These are phyloP conservation scores for Oxyura jamaicensis DNA, from an alignment of 2,113 vertebrate species.

Conservation along the genomic window DNA sequence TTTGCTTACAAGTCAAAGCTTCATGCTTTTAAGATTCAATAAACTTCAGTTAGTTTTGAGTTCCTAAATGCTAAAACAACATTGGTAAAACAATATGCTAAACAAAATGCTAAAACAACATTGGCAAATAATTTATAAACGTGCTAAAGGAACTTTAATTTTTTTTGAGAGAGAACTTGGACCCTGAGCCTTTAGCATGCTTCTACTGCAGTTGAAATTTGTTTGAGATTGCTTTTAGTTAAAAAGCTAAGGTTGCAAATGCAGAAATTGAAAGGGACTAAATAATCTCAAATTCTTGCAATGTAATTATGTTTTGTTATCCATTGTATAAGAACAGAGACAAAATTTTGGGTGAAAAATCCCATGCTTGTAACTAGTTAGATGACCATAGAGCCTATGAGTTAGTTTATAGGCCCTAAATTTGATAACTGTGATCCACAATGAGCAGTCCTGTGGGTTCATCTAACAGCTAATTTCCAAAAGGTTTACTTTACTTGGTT, in stretches of 20 bases:
- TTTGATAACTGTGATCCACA: background rate
- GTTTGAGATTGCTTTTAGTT: background rate
- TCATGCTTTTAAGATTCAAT: background rate
- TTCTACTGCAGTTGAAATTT: background rate
- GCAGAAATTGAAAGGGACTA: background rate
- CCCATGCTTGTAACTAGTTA: background rate
- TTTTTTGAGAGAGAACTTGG: background rate
- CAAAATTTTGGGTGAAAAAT: background rate
- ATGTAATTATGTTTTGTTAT: background rate
- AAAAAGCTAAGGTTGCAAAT: background rate
- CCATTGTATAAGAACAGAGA: background rate
- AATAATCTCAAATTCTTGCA: background rate
- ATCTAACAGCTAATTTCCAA: background rate
- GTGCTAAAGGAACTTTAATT: background rate
- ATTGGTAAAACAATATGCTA: background rate
- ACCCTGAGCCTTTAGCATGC: background rate
- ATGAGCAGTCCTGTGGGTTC: background rate
- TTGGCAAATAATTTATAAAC: background rate
- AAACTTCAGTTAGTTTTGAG: background rate
- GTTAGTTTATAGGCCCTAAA: background rate
- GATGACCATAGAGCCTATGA: background rate
- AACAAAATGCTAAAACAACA: no score
- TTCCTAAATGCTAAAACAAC: background rate
- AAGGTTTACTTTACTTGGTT: background rate
- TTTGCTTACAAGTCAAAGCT: background rate